Evolutionary conservation across 2,113 vertebrate genomes (phyloP).

Genomic region (Montifringilla adamsi): DNA sequence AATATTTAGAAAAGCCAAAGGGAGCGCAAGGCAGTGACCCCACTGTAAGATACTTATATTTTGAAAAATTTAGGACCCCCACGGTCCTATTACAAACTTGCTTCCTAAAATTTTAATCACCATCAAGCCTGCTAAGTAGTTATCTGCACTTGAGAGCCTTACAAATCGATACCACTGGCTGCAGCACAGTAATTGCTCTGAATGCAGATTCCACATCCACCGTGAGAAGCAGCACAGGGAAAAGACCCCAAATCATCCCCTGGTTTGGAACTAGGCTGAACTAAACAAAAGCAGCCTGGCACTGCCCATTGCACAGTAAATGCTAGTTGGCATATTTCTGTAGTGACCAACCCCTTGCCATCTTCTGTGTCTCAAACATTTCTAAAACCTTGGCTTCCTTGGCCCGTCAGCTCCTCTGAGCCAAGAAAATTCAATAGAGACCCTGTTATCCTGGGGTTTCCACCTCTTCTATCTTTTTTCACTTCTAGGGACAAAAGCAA

Average conservation of each 20-base stretch:
- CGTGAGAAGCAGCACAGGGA: not conserved
- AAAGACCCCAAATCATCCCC: not conserved
- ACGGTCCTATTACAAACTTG: not conserved
- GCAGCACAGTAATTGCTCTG: not conserved
- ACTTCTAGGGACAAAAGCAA: conserved; percentile 30
- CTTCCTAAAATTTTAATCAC: conserved; percentile 52
- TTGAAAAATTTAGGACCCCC: conserved; percentile 14
- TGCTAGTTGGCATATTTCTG: conserved; percentile 30
- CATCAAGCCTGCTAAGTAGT: conserved; percentile 15
- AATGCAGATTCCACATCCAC: conserved; percentile 2
- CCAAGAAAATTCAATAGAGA: conserved; percentile 56
- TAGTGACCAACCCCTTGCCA: conserved; percentile 4
- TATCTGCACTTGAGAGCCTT: conserved; percentile 2
- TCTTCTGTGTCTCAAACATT: conserved; percentile 21
- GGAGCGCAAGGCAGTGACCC: not conserved
- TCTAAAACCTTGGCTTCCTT: conserved; percentile 52
- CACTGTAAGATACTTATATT: not conserved
- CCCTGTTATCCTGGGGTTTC: conserved; percentile 35
- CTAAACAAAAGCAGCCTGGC: conserved; percentile 23
- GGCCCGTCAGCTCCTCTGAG: conserved; percentile 25
- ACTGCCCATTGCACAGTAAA: not conserved
- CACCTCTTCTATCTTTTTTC: conserved; percentile 52
- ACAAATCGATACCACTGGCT: conserved; percentile 1
- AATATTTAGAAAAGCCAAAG: not conserved
- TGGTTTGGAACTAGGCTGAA: not conserved